phyloP scores from a whole-genome alignment of 2,797 vertebrate genomes.

The Coregonus suidteri region DNA sequence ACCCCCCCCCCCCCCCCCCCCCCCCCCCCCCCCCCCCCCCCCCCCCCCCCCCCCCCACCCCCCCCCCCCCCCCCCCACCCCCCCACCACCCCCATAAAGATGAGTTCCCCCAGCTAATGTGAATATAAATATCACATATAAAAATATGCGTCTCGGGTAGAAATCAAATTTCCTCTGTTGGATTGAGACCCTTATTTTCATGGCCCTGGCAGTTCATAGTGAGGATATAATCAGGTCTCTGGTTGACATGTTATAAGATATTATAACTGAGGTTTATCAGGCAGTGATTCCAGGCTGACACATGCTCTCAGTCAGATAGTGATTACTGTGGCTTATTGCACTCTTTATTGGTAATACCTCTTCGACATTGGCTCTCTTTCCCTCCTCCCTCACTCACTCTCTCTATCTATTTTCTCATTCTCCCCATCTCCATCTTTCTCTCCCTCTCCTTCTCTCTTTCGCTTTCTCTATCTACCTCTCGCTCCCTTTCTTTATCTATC shows the following conservation, averaged over 20 bases:
- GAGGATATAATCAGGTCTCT: conserved; percentile 19
- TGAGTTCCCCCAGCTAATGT: conserved; percentile 21
- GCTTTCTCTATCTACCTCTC: conserved; percentile 10
- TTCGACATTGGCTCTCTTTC: not conserved
- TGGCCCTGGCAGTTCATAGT: conserved; percentile 21
- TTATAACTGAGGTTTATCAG: conserved; percentile 39
- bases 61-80: too few species aligned
- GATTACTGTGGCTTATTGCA: conserved; percentile 1
- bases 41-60: too few species aligned
- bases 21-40: too few species aligned
- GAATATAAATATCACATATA: conserved; percentile 49
- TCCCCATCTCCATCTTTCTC: conserved; percentile 9
- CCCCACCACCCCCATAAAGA: too few species aligned
- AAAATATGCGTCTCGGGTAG: conserved; percentile 48
- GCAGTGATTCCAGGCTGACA: not conserved
- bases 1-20: too few species aligned
- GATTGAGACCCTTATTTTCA: conserved; percentile 38
- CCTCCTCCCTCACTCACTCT: not conserved
- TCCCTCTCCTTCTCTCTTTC: conserved; percentile 1
- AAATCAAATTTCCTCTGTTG: conserved; percentile 55
- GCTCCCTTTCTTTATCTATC: conserved; percentile 27
- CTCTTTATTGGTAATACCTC: not conserved
- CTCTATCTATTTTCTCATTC: not conserved
- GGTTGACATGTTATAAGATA: not conserved
- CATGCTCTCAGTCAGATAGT: not conserved